Evolutionary conservation across 1,140 invertebrate species (phyloP).

Genomic region (Neotoxoptera formosana): DNA sequence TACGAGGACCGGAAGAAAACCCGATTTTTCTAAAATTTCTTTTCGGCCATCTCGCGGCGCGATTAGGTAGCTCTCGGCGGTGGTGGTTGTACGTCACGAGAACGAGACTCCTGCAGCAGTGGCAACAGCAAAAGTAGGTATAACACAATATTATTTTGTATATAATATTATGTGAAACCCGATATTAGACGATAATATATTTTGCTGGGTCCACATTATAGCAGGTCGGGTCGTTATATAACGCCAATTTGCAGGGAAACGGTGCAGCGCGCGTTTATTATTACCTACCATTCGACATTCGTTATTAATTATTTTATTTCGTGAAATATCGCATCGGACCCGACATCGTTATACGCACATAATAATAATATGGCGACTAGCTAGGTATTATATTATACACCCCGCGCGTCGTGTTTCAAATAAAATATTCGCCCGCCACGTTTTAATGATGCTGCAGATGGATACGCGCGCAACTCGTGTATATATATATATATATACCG

Average conservation of each 20-base stretch:
- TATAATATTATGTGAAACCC: neutral
- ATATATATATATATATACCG: neutral
- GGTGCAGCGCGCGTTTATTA: neutral
- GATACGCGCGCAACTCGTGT: neutral
- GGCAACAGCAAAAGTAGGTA: too few species aligned
- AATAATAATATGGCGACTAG: neutral
- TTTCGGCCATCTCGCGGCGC: too few species aligned
- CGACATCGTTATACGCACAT: neutral
- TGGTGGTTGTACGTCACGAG: neutral
- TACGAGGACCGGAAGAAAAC: neutral
- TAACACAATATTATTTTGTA: neutral
- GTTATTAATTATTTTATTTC: constrained; percentile 38
- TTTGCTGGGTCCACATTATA: neutral
- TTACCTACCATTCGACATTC: neutral
- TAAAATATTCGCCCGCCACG: neutral
- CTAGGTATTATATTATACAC: neutral
- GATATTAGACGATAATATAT: neutral
- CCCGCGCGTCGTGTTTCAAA: neutral
- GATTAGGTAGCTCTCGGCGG: neutral
- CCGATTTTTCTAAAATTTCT: neutral
- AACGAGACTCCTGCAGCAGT: neutral
- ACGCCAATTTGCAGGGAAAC: neutral
- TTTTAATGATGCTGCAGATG: neutral
- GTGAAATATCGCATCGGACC: neutral
- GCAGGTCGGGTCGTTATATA: neutral